These are phyloP conservation scores for Trichonephila inaurata DNA, from an alignment of 1,140 invertebrate species.

Conservation along the genomic window DNA sequence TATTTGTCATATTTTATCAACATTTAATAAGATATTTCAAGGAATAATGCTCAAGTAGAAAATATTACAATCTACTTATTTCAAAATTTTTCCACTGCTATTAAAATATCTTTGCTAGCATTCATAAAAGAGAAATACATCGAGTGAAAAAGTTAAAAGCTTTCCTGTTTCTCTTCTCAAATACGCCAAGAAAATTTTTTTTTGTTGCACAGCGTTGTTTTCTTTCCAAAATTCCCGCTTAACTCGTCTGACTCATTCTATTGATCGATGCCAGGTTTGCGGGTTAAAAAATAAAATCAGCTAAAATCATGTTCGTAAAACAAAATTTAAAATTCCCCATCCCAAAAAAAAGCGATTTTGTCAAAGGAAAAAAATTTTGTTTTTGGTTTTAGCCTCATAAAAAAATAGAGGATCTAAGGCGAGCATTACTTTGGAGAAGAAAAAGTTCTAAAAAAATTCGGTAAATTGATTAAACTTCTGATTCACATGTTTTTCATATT, in stretches of 20 bases:
- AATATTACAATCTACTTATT: too few species aligned
- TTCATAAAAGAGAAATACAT: too few species aligned
- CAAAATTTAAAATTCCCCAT: slow-evolving; percentile 3
- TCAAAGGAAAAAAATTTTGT: neutral
- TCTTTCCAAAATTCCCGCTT: too few species aligned
- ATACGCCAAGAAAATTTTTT: too few species aligned
- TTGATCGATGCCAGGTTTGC: slow-evolving; percentile 5
- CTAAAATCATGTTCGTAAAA: slow-evolving; percentile 9
- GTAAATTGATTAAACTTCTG: neutral
- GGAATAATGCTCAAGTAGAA: too few species aligned
- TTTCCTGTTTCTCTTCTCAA: too few species aligned
- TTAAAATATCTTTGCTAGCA: too few species aligned
- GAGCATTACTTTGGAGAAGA: neutral
- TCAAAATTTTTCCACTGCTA: too few species aligned
- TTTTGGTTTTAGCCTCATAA: neutral
- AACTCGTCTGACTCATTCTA: neutral
- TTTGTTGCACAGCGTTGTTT: too few species aligned
- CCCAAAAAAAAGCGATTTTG: neutral
- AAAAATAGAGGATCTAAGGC: neutral
- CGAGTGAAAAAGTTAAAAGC: too few species aligned
- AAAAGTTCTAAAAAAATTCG: neutral
- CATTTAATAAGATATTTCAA: too few species aligned
- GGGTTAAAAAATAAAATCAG: neutral
- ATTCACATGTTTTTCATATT: neutral
- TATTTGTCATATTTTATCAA: too few species aligned